Evolutionary conservation across 2,797 vertebrate genomes (phyloP).

Genomic region (Cheracebus regulus): DNA sequence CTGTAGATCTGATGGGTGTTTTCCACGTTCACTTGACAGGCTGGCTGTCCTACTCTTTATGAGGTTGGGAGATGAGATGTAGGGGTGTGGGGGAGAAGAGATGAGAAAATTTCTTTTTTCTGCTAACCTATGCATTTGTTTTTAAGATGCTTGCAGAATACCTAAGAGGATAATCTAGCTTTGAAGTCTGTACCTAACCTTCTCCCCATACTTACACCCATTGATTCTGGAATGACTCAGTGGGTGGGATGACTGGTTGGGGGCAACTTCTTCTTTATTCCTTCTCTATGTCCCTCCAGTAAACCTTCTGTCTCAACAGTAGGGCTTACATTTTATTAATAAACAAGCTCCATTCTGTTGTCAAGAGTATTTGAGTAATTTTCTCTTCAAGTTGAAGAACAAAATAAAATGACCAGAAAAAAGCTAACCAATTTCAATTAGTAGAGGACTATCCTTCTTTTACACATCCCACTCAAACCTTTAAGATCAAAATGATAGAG

Average conservation of each 20-base stretch:
- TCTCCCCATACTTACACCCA: neutral
- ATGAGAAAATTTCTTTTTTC: slow-evolving; percentile 37
- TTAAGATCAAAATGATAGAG: neutral
- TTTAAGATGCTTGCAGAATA: neutral
- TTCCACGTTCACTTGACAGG: neutral
- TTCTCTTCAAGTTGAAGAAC: neutral
- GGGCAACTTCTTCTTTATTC: neutral
- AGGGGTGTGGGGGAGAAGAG: neutral
- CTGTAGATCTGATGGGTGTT: neutral
- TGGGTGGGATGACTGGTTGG: neutral
- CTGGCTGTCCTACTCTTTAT: neutral
- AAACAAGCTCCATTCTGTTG: neutral
- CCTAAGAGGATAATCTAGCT: neutral
- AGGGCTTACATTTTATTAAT: neutral
- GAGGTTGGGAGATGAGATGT: neutral
- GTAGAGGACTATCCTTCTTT: neutral
- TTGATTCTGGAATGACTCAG: neutral
- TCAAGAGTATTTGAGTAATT: neutral
- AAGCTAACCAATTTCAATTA: neutral
- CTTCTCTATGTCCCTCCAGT: neutral
- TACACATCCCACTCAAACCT: neutral
- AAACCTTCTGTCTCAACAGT: neutral
- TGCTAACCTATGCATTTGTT: slow-evolving; percentile 27
- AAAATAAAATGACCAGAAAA: neutral
- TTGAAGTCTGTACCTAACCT: neutral